phyloP scores from a whole-genome alignment of 2,797 vertebrate genomes.

The Cossypha caffra region DNA sequence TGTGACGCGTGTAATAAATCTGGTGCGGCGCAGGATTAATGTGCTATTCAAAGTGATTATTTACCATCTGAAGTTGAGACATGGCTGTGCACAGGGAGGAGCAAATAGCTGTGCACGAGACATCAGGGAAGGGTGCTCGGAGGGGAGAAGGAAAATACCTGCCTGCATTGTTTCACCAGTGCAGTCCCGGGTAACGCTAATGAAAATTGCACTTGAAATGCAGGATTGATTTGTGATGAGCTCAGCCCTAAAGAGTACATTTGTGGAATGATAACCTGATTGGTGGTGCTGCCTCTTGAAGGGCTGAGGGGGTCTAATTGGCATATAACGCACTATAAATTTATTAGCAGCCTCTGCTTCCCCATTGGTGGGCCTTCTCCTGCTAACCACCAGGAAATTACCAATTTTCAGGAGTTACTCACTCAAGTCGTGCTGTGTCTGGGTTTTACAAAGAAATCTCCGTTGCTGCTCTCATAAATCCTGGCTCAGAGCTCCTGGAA shows the following conservation, averaged over 20 bases:
- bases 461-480: slow-evolving; percentile 6
- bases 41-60: background rate
- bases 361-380: slow-evolving; percentile 58
- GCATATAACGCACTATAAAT: slow-evolving; percentile 78
- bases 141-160: background rate
- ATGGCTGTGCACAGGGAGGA: background rate
- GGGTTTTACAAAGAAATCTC: slow-evolving; percentile 10
- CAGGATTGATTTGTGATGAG: slow-evolving; percentile 42
- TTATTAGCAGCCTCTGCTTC: slow-evolving; percentile 64
- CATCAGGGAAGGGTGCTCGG: background rate
- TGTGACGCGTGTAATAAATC: background rate
- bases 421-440: slow-evolving; percentile 61
- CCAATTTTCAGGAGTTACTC: slow-evolving; percentile 77
- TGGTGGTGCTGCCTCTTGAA: slow-evolving; percentile 47
- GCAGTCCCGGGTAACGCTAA: slow-evolving; percentile 10
- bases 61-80: slow-evolving; percentile 20
- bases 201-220: slow-evolving; percentile 51
- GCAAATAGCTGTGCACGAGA: background rate
- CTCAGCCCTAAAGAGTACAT: slow-evolving; percentile 46
- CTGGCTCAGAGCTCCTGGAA: background rate
- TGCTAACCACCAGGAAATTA: slow-evolving; percentile 77
- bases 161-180: background rate
- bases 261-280: slow-evolving; percentile 36
- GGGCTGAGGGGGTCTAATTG: slow-evolving; percentile 68
- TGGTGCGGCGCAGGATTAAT: background rate